phyloP scores from a whole-genome alignment of 2,888 invertebrate species.

The Cyclophora punctaria region DNA sequence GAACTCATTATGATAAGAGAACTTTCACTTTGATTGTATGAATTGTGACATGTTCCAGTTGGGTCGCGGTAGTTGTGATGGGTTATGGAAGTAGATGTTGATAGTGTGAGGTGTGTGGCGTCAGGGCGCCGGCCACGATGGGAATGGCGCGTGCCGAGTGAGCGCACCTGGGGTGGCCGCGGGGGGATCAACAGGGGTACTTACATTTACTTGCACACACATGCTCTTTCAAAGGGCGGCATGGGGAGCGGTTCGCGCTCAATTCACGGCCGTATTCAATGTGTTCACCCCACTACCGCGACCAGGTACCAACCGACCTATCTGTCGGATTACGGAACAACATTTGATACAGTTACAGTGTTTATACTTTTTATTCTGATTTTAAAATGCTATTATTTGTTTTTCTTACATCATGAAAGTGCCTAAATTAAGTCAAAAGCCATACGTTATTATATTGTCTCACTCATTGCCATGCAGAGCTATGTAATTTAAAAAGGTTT shows the following conservation, averaged over 20 bases:
- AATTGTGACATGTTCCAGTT: slow-evolving; percentile 56
- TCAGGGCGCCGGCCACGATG: slow-evolving; percentile 65
- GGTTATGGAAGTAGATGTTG: slow-evolving; percentile 45
- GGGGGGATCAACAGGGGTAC: slow-evolving; percentile 74
- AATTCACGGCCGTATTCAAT: slow-evolving; percentile 24
- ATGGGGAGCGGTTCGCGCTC: slow-evolving; percentile 46
- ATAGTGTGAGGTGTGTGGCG: slow-evolving; percentile 45
- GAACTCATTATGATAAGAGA: slow-evolving; percentile 68
- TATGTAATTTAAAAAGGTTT: no score
- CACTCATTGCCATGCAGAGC: no score
- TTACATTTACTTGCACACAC: slow-evolving; percentile 74
- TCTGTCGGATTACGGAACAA: slow-evolving; percentile 11
- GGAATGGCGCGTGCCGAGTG: slow-evolving; percentile 72
- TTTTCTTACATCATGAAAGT: neutral
- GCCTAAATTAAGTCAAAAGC: neutral
- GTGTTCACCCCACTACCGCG: slow-evolving; percentile 20
- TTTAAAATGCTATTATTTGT: no score
- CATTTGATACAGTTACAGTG: slow-evolving; percentile 10
- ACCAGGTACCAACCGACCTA: slow-evolving; percentile 12
- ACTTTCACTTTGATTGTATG: slow-evolving; percentile 24
- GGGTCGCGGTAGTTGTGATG: slow-evolving; percentile 33
- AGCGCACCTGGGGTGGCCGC: slow-evolving; percentile 68
- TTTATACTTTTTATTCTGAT: slow-evolving; percentile 1
- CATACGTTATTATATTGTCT: neutral
- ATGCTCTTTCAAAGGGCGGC: slow-evolving; percentile 68